These are phyloP conservation scores for Lasioglossum zephyrum DNA, from an alignment of 2,888 invertebrate genomes.

Conservation along the genomic window DNA sequence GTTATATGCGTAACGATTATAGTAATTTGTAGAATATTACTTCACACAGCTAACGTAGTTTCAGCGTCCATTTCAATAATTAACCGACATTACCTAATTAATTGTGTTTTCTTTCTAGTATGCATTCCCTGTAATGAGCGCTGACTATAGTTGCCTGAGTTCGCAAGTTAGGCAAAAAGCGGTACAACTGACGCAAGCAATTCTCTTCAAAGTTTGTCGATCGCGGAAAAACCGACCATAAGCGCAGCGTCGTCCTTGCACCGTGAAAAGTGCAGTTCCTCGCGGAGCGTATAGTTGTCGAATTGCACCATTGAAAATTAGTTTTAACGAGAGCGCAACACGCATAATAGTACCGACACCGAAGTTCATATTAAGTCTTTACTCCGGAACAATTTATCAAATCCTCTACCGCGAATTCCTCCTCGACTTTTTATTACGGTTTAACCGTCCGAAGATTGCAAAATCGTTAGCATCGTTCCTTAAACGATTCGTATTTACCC, in stretches of 20 bases:
- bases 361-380: constrained; percentile 1
- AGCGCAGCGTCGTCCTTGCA: constrained; percentile 7
- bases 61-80: not conserved
- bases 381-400: constrained; percentile 17
- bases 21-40: not conserved
- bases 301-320: not conserved
- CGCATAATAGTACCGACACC: not conserved
- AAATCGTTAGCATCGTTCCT: not conserved
- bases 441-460: not conserved
- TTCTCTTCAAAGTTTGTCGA: constrained; percentile 11
- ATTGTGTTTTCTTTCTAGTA: not conserved
- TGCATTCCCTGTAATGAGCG: not conserved
- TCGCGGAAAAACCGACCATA: not conserved
- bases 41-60: not conserved
- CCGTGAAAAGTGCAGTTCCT: not conserved
- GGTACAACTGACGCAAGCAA: not conserved
- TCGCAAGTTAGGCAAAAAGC: constrained; percentile 10
- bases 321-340: not conserved
- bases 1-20: too few species aligned
- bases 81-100: not conserved
- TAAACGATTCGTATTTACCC: not conserved
- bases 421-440: not conserved
- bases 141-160: not conserved
- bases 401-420: not conserved
- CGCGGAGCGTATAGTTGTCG: not conserved